Evolutionary conservation across 1,140 invertebrate genomes (phyloP), one percentile per base, ranked within the genome.

Genomic region (Contarinia nasturtii): DNA sequence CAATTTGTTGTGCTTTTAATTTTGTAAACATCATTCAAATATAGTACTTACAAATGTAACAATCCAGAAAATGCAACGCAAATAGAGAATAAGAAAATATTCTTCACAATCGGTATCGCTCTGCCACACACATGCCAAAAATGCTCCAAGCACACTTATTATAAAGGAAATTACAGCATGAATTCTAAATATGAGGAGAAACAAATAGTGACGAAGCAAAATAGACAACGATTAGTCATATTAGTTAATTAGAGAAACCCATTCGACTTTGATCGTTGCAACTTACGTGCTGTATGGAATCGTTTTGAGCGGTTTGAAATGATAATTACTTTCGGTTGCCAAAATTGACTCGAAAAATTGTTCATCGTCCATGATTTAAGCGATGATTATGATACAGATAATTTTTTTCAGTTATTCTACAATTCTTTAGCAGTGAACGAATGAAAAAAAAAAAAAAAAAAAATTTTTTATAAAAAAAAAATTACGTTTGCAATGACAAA

Each of bases 51-150:
- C 58, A 64, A 74, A 67, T 40, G 76, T 71, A 46, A 76, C 53
- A 27, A 76, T 54, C 76, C 76, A 79, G 51, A 74, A 74, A 20
- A 59, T 64, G 44, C 72, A 72, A 45, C 78, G 73, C 37, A 75
- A 60, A 55, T 79, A 78, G 14, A 78, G 64, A 54, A 76, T 70
- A 52, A 76, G 69, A 57, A 78, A 79, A 53, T 79, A 79, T 33
- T 76, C 74, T 50, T 73, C 66, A 49, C 76, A 79, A 58, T 71
- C 73, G 48, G 63, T 65, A 18, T 67, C 53, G 50, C 72, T 64
- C 2, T 71, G 69, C 67, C 71, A 75, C 2, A 64, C 33, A 1
- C 64, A 61, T 7, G 73, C 66, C 53, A 76, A 68, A 27, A 70
- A 55, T 42, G 79, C 73, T 18, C 75, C 75, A 45, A 65, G 56